Base-by-base conservation (phyloP, 2,888 invertebrate species). In the Diploptera punctata region DNA sequence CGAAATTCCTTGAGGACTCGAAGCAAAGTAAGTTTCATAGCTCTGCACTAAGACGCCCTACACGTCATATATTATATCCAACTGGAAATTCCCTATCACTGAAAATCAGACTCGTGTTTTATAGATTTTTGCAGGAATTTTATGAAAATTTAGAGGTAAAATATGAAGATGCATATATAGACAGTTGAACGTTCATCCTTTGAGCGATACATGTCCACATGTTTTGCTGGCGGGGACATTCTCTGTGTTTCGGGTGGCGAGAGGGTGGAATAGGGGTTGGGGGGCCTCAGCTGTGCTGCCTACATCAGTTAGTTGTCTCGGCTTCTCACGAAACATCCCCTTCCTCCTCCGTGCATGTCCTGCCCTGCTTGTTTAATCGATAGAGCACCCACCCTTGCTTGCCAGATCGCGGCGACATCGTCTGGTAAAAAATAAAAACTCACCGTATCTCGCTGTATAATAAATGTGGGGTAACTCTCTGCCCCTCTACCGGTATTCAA, bases 241-340 rank as follows among this genome's bases (percentile, higher is more conserved):
- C 47, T 65, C 47, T 65, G 33, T 65, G 9, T 29, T 43, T 43
- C 43, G 43, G 62, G 19, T 13, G 19, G 33, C 38, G 43, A 13
- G 38, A 38, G 31, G 67, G 44, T 31, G 44, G 38, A 13, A 38
- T 9, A 13, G 54, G 54, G 24, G 47, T 26, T 13, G n/a, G 47
- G 65, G 69, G 60, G 69, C 43, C 60, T 44, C 69, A 69, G 69
- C 57, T 60, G 69, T 57, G 60, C 73, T 73, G 73, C 70, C 73
- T 73, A 67, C 73, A 70, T 69, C 73, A 73, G 73, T 73, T 73
- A 67, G 65, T 70, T 73, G 73, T 73, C 69, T 69, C 69, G 70
- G 70, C 70, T 73, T 73, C 70, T 73, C 73, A 73, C 60, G 65
- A 65, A 69, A 69, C 57, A 61, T 54, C 73, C 73, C 54, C 31